A percentile compares a stretch with the other conserved stretches of the same genome.
Conservation (phyloP, 2,113 vertebrate species). For the Setophaga petechia region DNA sequence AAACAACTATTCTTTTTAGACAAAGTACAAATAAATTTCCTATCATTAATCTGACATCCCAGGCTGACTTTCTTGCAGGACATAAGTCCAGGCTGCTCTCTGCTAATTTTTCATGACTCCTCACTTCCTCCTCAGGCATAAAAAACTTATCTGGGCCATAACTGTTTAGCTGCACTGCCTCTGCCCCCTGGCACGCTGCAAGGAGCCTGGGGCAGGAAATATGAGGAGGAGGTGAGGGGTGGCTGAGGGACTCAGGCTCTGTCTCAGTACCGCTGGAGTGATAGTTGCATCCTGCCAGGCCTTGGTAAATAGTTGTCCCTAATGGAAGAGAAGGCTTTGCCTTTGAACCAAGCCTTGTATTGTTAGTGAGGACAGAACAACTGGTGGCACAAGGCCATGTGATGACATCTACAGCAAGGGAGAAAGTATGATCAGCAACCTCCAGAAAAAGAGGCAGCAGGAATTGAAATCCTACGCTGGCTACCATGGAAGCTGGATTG, state of each 20-base stretch:
- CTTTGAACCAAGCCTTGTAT: background rate
- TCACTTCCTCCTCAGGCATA: background rate
- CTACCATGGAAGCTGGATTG: background rate
- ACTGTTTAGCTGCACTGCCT: background rate
- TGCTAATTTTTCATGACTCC: background rate
- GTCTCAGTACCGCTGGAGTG: rapidly evolving
- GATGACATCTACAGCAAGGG: background rate
- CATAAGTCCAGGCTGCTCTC: background rate
- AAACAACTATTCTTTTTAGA: background rate
- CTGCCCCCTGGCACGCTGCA: background rate
- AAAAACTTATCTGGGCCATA: background rate
- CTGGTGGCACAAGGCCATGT: background rate
- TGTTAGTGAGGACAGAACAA: background rate
- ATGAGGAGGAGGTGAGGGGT: background rate
- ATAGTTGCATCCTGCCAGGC: background rate
- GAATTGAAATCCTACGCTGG: background rate
- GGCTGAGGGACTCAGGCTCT: background rate
- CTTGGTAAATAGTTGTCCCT: background rate
- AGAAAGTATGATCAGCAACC: background rate
- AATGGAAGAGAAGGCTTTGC: background rate
- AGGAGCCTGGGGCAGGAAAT: background rate
- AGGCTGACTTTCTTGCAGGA: background rate
- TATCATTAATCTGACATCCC: background rate
- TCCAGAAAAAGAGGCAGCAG: background rate
- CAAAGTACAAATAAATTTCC: background rate